Base-by-base conservation (phyloP, 2,888 invertebrate species). In the Bugulina stolonifera region DNA sequence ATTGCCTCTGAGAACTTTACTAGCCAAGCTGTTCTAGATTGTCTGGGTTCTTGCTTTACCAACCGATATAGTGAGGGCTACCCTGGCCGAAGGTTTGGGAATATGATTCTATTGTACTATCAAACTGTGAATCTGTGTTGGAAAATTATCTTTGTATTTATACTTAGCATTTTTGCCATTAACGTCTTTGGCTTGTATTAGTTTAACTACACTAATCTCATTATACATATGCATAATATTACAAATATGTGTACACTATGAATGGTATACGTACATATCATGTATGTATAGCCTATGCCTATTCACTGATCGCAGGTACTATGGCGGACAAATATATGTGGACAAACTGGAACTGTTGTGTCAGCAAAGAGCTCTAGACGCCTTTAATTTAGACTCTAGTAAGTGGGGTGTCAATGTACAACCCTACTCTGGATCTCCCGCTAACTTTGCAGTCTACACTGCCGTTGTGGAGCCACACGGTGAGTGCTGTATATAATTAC, bases 401-500 rank as follows among this genome's bases (percentile, higher is more conserved):
- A 88, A 93, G 83, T 98, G 98, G 98, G 97, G 97, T 71, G 93
- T 94, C 23, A 98, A 98, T 86, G 98, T 98, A 1, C 98, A 98
- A 83, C 94, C 97, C 0, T 94, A 95, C 81, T 97, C 96, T 73
- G 93, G 93, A 78, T 93, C 93, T 10, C 98, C 98, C 25, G 97
- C 96, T 1, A 98, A 98, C 86, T 91, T 98, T 84, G 96, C 96
- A 1, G 94, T 94, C 5, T 98, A 96, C 85, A 96, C 97, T 1
- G 95, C 89, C 54, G 76, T 87, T 32, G 83, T 86, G 72, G 92
- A 93, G 77, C 94, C 97, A 1, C 94, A 96, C 84, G 96, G 93
- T 64, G 27, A 43, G 43, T 10, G 43, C 43, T 43, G 43, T 43
- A 43, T 10, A 5, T 43, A 10, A 10, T 43, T 43, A 43, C 18